Conservation (phyloP, 1,140 invertebrate species). For the Leptopilina clavipes region DNA sequence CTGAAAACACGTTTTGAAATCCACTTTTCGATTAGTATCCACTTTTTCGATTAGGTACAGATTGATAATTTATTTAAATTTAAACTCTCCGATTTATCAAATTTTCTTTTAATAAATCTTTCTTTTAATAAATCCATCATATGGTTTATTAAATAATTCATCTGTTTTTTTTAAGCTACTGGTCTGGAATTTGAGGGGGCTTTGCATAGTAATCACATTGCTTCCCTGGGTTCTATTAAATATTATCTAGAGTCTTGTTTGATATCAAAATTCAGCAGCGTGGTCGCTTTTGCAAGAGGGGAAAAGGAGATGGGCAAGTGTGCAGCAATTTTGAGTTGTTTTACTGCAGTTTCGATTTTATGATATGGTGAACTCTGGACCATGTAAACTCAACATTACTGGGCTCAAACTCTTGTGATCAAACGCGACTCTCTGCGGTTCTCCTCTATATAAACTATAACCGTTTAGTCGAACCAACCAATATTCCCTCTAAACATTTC, state of each 20-base stretch:
- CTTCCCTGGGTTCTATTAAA: not conserved
- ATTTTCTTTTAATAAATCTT: too few relatives aligned
- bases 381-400: conserved; percentile 7
- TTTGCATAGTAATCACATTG: not conserved
- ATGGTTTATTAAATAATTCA: too few relatives aligned
- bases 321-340: conserved; percentile 25
- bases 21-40: too few relatives aligned
- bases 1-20: too few relatives aligned
- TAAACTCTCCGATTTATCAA: too few relatives aligned
- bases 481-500: conserved; percentile 28
- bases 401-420: conserved; percentile 15
- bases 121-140: too few relatives aligned
- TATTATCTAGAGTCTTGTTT: not conserved
- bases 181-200: not conserved
- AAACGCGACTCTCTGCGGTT: conserved; percentile 15
- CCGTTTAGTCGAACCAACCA: conserved; percentile 16
- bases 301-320: too few relatives aligned
- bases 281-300: not conserved
- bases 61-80: too few relatives aligned
- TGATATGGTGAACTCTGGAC: not conserved
- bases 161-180: too few relatives aligned
- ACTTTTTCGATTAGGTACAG: too few relatives aligned
- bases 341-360: not conserved
- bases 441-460: not conserved
- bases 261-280: conserved; percentile 7